Evolutionary conservation across 2,888 invertebrate genomes (phyloP).

Genomic region (Meliscaeva auricollis): DNA sequence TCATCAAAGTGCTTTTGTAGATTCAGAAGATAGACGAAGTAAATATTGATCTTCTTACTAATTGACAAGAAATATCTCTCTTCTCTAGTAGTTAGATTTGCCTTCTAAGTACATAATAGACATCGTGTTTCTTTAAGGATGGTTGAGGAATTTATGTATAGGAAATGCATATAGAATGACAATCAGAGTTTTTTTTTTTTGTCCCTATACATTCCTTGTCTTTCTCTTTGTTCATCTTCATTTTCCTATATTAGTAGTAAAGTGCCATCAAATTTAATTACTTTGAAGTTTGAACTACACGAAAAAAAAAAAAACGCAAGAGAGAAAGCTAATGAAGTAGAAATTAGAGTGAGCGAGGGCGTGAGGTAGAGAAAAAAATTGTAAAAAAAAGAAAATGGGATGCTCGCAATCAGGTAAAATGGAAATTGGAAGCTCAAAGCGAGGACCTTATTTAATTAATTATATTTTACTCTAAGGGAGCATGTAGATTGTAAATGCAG

Average conservation of each 20-base stretch:
- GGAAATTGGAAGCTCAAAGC: slow-evolving; percentile 60
- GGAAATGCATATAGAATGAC: slow-evolving; percentile 34
- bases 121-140: not conserved
- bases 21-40: slow-evolving; percentile 31
- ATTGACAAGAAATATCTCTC: slow-evolving; percentile 49
- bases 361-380: not conserved
- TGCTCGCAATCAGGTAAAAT: slow-evolving; percentile 31
- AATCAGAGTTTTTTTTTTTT: not conserved
- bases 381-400: not conserved
- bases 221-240: not conserved
- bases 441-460: slow-evolving; percentile 60
- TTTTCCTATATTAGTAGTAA: slow-evolving; percentile 17
- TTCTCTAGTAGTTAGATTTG: not conserved
- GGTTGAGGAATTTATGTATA: slow-evolving; percentile 25
- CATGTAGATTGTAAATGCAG: not conserved
- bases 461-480: slow-evolving; percentile 34
- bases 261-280: slow-evolving; percentile 64
- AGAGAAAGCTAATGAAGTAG: slow-evolving; percentile 58
- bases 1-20: slow-evolving; percentile 42
- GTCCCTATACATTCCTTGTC: not conserved
- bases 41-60: slow-evolving; percentile 63
- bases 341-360: slow-evolving; percentile 6
- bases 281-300: slow-evolving; percentile 17
- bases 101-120: not conserved
- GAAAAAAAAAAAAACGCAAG: not conserved